Base-by-base conservation (phyloP, 2,888 invertebrate species). In the Timema cristinae region DNA sequence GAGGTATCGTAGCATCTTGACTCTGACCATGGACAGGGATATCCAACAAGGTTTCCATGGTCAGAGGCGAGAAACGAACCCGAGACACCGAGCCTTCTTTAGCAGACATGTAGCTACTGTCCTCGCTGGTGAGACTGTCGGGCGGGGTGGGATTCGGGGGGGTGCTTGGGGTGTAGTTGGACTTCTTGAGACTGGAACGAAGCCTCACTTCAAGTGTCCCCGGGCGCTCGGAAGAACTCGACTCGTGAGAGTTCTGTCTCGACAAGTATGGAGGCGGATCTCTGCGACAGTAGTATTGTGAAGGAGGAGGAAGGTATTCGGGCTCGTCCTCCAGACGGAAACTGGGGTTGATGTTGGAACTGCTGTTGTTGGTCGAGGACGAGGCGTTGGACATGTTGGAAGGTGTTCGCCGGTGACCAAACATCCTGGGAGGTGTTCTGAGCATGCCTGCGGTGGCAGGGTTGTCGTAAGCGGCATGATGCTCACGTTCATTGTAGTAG, bases 51-150 rank as follows among this genome's bases (percentile, higher is more conserved):
- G 82, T 82, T 32, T 78, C 77, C 70, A 81, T 50, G 0, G 90
- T 87, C 69, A 90, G 91, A 0, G 94, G 93, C 68, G 93, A 93
- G 82, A 92, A 92, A 72, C 90, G 85, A 73, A 91, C 93, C 13
- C 93, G 85, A 56, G 89, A 88, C 74, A 88, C 88, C 0, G 86
- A 85, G 74, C 85, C 89, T 78, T 93, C 93, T 78, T 92, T 87
- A 16, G 95, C 95, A 9, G 95, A 95, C 77, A 93, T 89, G 81
- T 94, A 95, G 63, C 93, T 93, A 79, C 93, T 92, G 79, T 94
- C 95, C 78, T 95, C 95, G 78, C 93, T 93, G 0, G 93, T 91
- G 73, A 93, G 79, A 76, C 93, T 93, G 78, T 94, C 94, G 0
- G 94, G 93, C 0, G 94, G 94, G 7, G 94, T 93, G 2, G 92